These are phyloP conservation scores for Anguilla rostrata DNA, from an alignment of 2,113 vertebrate genomes.

Conservation along the genomic window DNA sequence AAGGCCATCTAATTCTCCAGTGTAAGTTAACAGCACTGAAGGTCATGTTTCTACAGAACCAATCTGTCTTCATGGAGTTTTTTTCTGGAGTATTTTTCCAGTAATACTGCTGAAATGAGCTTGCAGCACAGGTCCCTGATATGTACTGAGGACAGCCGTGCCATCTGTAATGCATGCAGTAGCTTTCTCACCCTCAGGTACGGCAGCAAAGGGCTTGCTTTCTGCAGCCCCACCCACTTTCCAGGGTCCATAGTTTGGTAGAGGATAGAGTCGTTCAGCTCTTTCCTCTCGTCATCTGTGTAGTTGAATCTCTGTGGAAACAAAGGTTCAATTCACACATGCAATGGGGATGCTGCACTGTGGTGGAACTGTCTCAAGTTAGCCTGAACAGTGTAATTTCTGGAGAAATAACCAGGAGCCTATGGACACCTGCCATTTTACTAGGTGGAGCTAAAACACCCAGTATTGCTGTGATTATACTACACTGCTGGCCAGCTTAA, in stretches of 20 bases:
- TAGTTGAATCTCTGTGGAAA: constrained; percentile 52
- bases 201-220: constrained; percentile 73
- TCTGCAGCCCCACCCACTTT: constrained; percentile 89
- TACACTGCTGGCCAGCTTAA: no score
- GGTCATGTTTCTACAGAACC: no score
- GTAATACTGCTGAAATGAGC: background rate
- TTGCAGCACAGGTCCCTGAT: background rate
- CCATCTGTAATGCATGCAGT: background rate
- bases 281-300: constrained; percentile 42
- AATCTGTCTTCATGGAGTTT: background rate
- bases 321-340: background rate
- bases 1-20: no score
- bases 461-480: background rate
- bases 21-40: no score
- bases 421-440: background rate
- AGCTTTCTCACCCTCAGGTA: constrained; percentile 82
- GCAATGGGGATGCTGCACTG: background rate
- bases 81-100: background rate
- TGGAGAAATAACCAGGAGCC: background rate
- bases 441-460: no score
- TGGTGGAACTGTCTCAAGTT: no score
- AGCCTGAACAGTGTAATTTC: background rate
- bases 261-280: constrained; percentile 73
- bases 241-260: constrained; percentile 83
- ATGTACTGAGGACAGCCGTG: background rate